A percentile compares a stretch with the other conserved stretches of the same genome.
phyloP scores from a whole-genome alignment of 2,113 vertebrate species.

The Phylloscopus trochilus region DNA sequence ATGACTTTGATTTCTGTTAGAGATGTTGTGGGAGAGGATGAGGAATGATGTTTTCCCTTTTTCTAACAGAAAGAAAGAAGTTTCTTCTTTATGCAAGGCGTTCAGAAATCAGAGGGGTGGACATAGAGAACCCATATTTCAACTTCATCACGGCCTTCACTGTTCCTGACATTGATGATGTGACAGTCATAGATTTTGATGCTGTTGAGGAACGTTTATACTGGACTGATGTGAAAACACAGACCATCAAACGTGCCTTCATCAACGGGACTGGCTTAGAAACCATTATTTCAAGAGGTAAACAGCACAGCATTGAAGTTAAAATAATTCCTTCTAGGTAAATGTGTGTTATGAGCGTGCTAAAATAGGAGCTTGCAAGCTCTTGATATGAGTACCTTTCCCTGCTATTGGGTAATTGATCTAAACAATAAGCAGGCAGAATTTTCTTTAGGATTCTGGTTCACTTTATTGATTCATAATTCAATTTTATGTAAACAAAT shows the following conservation, averaged over 20 bases:
- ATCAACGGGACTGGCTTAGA: slow-evolving; percentile 95
- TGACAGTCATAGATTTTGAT: slow-evolving; percentile 94
- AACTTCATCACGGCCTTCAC: slow-evolving; percentile 98
- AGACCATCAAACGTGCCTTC: slow-evolving; percentile 94
- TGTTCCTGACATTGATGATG: slow-evolving; percentile 96
- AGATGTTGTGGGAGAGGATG: neutral
- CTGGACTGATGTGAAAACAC: slow-evolving; percentile 97
- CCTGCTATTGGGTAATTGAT: neutral
- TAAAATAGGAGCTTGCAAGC: neutral
- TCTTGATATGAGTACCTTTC: neutral
- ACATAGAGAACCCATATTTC: slow-evolving; percentile 96
- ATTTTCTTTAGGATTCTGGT: neutral
- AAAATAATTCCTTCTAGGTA: neutral
- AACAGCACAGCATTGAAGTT: neutral
- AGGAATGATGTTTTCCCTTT: neutral
- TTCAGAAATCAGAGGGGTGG: slow-evolving; percentile 95
- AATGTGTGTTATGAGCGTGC: neutral
- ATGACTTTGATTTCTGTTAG: neutral
- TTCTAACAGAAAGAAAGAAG: slow-evolving; percentile 84
- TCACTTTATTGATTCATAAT: neutral
- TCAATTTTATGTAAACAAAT: neutral
- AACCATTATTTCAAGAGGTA: slow-evolving; percentile 95
- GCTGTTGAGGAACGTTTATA: slow-evolving; percentile 91
- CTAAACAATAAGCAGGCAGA: neutral
- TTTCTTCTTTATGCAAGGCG: slow-evolving; percentile 92